Evolutionary conservation across 2,888 invertebrate species (phyloP).

Genomic region (Drosophila anomelani): DNA sequence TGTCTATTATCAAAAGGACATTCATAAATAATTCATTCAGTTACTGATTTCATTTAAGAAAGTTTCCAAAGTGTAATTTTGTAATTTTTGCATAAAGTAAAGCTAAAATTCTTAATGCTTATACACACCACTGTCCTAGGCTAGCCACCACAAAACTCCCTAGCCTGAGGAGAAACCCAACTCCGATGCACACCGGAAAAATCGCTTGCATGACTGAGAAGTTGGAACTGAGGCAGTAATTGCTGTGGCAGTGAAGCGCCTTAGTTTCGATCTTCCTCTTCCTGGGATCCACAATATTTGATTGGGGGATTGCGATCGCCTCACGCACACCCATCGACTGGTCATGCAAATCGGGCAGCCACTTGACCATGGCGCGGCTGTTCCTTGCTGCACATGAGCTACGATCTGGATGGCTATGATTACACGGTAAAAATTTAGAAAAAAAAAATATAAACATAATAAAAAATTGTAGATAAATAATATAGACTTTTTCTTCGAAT

Average conservation of each 20-base stretch:
- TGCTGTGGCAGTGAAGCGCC: constrained; percentile 60
- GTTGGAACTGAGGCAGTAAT: constrained; percentile 46
- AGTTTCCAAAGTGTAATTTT: too few relatives aligned
- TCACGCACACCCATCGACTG: constrained; percentile 73
- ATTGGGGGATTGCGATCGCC: constrained; percentile 45
- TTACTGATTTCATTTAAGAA: too few relatives aligned
- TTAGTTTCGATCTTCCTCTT: constrained; percentile 63
- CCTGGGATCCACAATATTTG: constrained; percentile 33
- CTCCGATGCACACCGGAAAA: constrained; percentile 44
- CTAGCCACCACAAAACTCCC: constrained; percentile 46
- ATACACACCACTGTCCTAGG: neutral
- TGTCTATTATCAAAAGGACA: too few relatives aligned
- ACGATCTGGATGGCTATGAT: constrained; percentile 14
- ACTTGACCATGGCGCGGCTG: constrained; percentile 46
- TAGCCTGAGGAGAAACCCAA: constrained; percentile 26
- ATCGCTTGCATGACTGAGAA: constrained; percentile 58
- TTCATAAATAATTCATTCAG: too few relatives aligned
- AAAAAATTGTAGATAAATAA: too few relatives aligned
- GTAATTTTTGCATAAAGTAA: too few relatives aligned
- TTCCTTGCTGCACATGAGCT: constrained; percentile 34
- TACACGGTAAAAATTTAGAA: neutral
- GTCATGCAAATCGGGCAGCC: constrained; percentile 76
- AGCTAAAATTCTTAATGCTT: too few relatives aligned
- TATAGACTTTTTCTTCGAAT: neutral
- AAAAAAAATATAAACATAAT: too few relatives aligned